Conservation (phyloP, 2,797 vertebrate genomes). For the Pipistrellus pygmaeus region DNA sequence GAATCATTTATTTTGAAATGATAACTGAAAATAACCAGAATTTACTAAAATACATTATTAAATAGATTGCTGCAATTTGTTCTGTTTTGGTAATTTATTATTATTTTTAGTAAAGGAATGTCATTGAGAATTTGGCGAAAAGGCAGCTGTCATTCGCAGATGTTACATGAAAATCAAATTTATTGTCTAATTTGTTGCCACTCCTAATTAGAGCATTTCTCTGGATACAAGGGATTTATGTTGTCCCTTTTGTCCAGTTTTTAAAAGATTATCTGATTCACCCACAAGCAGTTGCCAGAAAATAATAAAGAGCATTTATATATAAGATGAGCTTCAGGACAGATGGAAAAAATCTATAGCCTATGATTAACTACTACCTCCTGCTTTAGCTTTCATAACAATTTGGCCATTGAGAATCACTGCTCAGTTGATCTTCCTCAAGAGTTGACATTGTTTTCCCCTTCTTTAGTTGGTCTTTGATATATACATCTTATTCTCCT, state of each 20-base stretch:
- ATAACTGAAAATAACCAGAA: conserved; percentile 43
- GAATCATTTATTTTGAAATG: conserved; percentile 57
- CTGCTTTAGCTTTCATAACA: conserved; percentile 84
- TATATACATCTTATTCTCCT: neutral
- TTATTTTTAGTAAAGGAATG: conserved; percentile 85
- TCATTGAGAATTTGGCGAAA: conserved; percentile 68
- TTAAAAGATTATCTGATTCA: conserved; percentile 86
- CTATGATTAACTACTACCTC: conserved; percentile 89
- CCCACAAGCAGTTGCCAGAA: conserved; percentile 84
- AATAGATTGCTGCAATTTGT: conserved; percentile 35
- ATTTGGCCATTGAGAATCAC: conserved; percentile 82
- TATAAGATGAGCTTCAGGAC: conserved; percentile 87
- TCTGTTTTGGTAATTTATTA: conserved; percentile 32
- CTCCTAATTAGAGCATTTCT: conserved; percentile 89
- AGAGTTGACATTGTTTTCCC: neutral
- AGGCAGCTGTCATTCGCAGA: conserved; percentile 86
- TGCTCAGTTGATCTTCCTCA: conserved; percentile 51
- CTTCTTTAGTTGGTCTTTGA: neutral
- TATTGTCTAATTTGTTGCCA: conserved; percentile 86
- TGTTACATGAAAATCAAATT: conserved; percentile 87
- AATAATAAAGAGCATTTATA: conserved; percentile 90
- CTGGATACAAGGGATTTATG: conserved; percentile 86
- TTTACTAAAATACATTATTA: conserved; percentile 48
- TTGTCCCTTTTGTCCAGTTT: conserved; percentile 87
- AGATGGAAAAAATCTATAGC: conserved; percentile 88